Conservation (phyloP, 2,797 vertebrate species). For the Fringilla coelebs region DNA sequence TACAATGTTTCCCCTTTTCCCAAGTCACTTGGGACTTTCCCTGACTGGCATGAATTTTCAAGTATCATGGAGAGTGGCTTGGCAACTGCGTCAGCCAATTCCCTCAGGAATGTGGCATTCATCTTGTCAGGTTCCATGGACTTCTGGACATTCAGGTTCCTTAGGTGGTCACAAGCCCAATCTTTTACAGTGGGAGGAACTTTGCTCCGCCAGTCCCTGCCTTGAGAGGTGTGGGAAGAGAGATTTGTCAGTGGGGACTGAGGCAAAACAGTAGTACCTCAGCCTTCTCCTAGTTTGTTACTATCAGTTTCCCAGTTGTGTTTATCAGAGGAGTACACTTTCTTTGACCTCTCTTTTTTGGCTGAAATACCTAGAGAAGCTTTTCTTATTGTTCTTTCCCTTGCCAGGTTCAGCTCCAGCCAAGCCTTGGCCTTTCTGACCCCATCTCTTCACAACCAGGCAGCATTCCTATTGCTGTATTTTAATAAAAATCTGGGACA, state of each 20-base stretch:
- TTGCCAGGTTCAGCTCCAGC: not conserved
- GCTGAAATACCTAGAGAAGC: not conserved
- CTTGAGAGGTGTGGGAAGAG: not conserved
- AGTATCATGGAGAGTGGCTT: not conserved
- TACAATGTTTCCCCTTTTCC: not conserved
- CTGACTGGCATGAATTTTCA: not conserved
- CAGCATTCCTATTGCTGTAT: not conserved
- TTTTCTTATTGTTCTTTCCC: not conserved
- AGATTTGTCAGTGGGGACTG: not conserved
- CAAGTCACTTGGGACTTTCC: not conserved
- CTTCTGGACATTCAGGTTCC: not conserved
- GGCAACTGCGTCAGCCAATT: not conserved
- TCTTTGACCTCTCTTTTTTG: not conserved
- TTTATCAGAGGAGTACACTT: not conserved
- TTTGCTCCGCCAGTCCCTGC: not conserved
- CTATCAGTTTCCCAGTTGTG: not conserved
- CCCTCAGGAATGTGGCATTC: not conserved
- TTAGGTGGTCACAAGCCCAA: not conserved
- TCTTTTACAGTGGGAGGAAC: not conserved
- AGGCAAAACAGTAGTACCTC: not conserved
- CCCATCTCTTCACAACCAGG: not conserved
- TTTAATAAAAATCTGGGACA: not conserved
- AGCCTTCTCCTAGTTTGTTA: not conserved
- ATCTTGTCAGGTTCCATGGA: fast-evolving
- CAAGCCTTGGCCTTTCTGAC: not conserved